Base-by-base conservation (phyloP, 2,113 vertebrate genomes). In the Sinocyclocheilus maitianheensis region DNA sequence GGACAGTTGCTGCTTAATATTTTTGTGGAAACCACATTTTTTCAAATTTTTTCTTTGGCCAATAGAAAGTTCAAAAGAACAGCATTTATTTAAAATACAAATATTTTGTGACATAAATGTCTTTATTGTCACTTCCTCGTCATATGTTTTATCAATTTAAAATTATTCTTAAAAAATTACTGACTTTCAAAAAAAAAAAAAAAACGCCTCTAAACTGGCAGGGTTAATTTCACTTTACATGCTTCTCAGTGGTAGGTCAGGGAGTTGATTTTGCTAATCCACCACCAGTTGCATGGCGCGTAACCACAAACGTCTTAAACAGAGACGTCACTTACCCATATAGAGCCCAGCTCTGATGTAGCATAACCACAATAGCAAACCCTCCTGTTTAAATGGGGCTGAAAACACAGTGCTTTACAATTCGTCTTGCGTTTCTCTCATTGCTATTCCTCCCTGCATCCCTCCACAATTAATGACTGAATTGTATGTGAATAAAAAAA, bases 401-500 rank as follows among this genome's bases (percentile, higher is more conserved):
- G 76, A 89, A 87, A 60, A 63, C 43, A 91, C 83, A 76, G 53
- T 7, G 79, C 62, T 65, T 72, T 85, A 77, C 69, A 55, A 83
- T 85, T 89, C 86, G 79, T 62, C 83, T 77, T 84, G 88, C 84
- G 53, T 24, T 87, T 84, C 87, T 89, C 89, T 89, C 85, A 84
- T 81, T 78, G 60, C 84, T 91, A 87, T 91, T 92, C 88, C 88
- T 86, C 46, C 81, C 87, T 85, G 72, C 81, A 87, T 91, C 89
- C 90, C 90, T 72, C 83, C 89, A 91, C 91, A 92, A 91, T 93
- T 91, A 92, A 91, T 84, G 71, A 89, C 88, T 92, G 89, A 88
- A 92, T 91, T 91, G 90, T 92, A 88, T 90, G 87, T 88, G 89
- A 90, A 26, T 4, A 58, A 43, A 48, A 84, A 51, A 46, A 46